Base-by-base conservation (phyloP, 2,888 invertebrate species). In the Amphipoea oculea region DNA sequence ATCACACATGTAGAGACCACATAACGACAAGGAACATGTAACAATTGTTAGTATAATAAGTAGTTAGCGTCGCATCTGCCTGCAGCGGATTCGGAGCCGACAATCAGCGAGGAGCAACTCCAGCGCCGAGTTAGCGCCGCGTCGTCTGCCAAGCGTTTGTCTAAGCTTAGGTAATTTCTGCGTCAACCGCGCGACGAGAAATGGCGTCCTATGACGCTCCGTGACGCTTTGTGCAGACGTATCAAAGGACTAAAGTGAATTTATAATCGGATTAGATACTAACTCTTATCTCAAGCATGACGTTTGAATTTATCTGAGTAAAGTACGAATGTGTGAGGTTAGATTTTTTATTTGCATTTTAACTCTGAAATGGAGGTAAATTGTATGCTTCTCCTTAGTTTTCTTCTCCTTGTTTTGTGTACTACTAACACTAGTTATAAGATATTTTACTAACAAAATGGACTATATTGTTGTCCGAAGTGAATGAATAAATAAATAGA, bases 141-240 rank as follows among this genome's bases (percentile, higher is more conserved):
- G 78, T 62, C 82, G 86, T 86, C 86, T 89, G 85, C 88, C 84
- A 85, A 87, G 85, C 87, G 81, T 89, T 87, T 88, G 88, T 88
- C 86, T 89, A 85, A 85, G 86, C 89, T 89, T 83, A 85, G 85
- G 83, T 91, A 91, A 91, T 90, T 90, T 89, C 86, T 89, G 86
- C 88, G 89, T 89, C 91, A 91, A 88, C 87, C 83, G 81, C 83
- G 83, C 81, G 77, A 86, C 86, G 86, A 84, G 82, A 87, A 84
- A 84, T 89, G 76, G 73, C 82, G 80, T 72, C 70, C 73, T 82
- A 71, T 78, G 79, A 79, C 72, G 76, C 83, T 81, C 68, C 74
- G 78, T 79, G 77, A 76, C 77, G 85, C 83, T 89, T 84, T 89
- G 86, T 89, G 81, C 70, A 67, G 82, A 82, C 82, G 81, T 82